Evolutionary conservation across 2,113 vertebrate genomes (phyloP), one percentile per base, ranked within the genome.

Genomic region (Aviceda subcristata): DNA sequence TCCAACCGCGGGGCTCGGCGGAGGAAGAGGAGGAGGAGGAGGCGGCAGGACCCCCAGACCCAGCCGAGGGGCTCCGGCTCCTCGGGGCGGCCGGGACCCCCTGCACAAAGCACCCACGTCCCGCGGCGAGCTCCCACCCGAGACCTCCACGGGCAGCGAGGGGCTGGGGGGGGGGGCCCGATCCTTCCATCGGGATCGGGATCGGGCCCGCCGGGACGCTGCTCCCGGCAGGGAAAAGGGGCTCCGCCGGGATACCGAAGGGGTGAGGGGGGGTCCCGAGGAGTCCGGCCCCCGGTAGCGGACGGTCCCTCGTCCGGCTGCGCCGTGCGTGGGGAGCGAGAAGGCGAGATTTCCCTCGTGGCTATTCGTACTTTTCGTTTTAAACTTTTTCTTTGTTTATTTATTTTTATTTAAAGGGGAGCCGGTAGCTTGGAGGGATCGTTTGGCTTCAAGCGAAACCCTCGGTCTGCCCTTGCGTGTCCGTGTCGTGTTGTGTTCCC

Each of bases 341-440:
- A 72, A 39, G 5, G 0, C 11, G 10, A 7, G 23, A 0, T 12
- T 55, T 36, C 55, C 27, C 39, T 60, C 34, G 7, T 3, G 29
- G 3, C 4, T 5, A 18, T 15, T 39, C 26, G 22, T 5, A 1
- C 8, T 38, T 88, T 50, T 24, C 8, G 27, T 50, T 68, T 76
- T 38, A 50, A 86, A 50, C 10, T 36, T 23, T 23, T 19, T 13
- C 18, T 22, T 30, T 12, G 6, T 8, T 48, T 18, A 16, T 55
- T 83, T 39, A 5, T 57, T 92, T 48, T 57, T 30, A 34, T 86
- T 80, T 57, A 24, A 81, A 95, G 80, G 26, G 18, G 10, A 62
- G 5, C 10, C 55, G 4, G 36, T 80, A 43, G 50, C 72, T 56
- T 17, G 50, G 64, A 74, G 77, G 3, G 43, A 30, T 51, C 66